Conservation (phyloP, 2,113 vertebrate species). For the Cynopterus brachyotis region DNA sequence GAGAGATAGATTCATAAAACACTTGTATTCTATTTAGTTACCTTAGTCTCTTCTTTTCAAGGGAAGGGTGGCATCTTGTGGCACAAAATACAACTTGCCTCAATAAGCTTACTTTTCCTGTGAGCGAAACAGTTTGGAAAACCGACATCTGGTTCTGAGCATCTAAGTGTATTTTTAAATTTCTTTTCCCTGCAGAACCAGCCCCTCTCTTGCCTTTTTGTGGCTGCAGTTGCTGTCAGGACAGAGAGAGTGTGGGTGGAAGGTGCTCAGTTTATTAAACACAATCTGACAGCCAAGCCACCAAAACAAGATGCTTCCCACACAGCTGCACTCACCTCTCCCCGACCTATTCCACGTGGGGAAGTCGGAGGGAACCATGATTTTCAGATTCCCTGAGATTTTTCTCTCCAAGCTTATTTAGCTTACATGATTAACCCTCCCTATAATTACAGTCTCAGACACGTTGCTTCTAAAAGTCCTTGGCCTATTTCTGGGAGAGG, state of each 20-base stretch:
- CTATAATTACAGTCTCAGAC: neutral
- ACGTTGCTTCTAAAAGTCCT: neutral
- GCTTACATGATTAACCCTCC: neutral
- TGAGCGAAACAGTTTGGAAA: constrained; percentile 25
- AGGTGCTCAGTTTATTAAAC: neutral
- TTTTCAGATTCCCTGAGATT: constrained; percentile 11
- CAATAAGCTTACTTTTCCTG: neutral
- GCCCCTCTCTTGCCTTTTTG: neutral
- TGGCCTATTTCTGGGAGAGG: constrained; percentile 37
- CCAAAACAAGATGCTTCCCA: neutral
- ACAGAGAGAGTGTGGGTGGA: neutral
- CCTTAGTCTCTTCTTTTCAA: constrained; percentile 30
- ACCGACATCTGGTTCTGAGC: neutral
- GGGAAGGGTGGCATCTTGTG: constrained; percentile 68
- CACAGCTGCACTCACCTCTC: neutral
- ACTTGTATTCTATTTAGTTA: neutral
- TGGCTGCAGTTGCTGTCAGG: neutral
- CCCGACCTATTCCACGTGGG: neutral
- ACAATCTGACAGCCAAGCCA: neutral
- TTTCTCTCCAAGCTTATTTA: constrained; percentile 23
- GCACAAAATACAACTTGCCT: constrained; percentile 44
- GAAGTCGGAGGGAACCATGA: neutral
- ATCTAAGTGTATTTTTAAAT: constrained; percentile 13
- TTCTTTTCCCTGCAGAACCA: neutral
- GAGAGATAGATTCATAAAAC: neutral